Conservation (phyloP, 2,797 vertebrate species). For the Phoxinus dragarum region DNA sequence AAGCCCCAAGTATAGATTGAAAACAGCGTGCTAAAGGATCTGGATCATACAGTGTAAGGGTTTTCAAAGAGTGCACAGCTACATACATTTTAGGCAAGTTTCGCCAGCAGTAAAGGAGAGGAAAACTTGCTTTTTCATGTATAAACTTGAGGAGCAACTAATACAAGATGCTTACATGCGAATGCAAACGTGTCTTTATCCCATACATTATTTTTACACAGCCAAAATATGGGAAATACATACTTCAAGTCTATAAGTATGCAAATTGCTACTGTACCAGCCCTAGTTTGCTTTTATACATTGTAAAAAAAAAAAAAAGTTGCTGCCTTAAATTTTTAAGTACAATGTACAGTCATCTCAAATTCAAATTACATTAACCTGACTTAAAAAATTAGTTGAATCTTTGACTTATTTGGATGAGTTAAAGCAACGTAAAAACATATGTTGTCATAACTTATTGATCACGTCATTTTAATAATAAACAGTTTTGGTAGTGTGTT, state of each 20-base stretch:
- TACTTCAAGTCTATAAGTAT: neutral
- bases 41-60: neutral
- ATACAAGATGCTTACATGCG: neutral
- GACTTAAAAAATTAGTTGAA: no score
- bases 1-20: neutral
- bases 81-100: neutral
- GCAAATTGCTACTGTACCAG: neutral
- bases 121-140: neutral
- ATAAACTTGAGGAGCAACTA: neutral
- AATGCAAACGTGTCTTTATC: neutral
- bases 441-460: no score
- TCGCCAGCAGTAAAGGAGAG: neutral
- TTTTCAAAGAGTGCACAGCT: neutral
- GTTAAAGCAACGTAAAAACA: no score
- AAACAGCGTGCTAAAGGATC: neutral
- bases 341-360: no score
- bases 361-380: no score
- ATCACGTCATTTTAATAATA: no score
- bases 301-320: no score
- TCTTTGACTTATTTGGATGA: no score
- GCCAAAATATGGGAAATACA: neutral
- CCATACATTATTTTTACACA: neutral
- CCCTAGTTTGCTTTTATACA: neutral
- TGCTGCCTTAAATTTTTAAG: no score
- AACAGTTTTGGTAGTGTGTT: neutral